Base-by-base conservation (phyloP, 2,888 invertebrate species). In the Drosophila rellima region DNA sequence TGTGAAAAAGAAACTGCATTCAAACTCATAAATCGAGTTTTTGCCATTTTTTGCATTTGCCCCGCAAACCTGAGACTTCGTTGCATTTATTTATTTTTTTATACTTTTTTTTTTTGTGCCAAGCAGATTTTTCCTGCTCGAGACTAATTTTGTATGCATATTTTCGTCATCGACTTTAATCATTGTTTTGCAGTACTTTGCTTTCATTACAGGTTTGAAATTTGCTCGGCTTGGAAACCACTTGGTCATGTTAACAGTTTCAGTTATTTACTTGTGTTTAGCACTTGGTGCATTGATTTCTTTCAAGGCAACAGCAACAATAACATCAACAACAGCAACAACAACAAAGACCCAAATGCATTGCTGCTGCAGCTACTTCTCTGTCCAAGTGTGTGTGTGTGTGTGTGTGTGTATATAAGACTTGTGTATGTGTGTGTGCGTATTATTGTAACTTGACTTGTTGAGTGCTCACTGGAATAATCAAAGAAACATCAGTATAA, bases 21-120 rank as follows among this genome's bases (percentile, higher is more conserved):
- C 62, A 72, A 78, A 71, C 66, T 79, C 79, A 83, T 87, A 81
- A 87, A 89, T 86, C 82, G 72, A 77, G 84, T 87, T 87, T 84
- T 80, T 80, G 44, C 74, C 74, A 68, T 71, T 73, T 68, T 31
- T 66, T 63, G 42, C 52, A 13, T 47, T 63, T 50, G 42, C 42
- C 35, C 8, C 31, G 44, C 45, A 17, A 54, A 48, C 33, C 48
- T 48, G 48, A 31, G 20, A 48, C 48, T 17, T 31, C 26, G 48
- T 57, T 59, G 67, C 60, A 56, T 67, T 74, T 69, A 61, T 67
- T 69, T 35, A 35, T 10, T 51, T 54, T 2, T 20, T 31, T 17
- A 10, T 40, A n/a, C 15, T 13, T n/a, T 31, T 20, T 50, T 50
- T n/a, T 37, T 26, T 37, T 29, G 39, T 39, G 39, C 13, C 65